These are phyloP conservation scores for Baryphthengus martii DNA, from an alignment of 2,113 vertebrate species.

Conservation along the genomic window DNA sequence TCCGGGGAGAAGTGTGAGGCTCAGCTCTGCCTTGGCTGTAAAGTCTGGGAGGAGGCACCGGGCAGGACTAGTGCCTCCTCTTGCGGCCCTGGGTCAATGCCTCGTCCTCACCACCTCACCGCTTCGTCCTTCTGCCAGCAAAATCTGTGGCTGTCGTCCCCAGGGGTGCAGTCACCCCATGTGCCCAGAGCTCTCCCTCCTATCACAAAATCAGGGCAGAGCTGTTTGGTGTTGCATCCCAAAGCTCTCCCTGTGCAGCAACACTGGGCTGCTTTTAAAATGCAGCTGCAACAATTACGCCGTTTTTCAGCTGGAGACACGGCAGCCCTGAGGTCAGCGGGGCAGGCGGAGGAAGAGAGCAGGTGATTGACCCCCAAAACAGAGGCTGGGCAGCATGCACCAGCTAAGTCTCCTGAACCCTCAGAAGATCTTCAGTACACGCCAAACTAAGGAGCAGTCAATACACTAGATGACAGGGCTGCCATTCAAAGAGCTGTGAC, in stretches of 20 bases:
- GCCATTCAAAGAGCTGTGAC: background rate
- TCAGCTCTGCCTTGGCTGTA: background rate
- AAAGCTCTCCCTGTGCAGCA: background rate
- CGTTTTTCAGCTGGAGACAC: background rate
- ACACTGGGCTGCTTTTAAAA: background rate
- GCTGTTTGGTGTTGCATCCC: accelerated
- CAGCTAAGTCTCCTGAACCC: background rate
- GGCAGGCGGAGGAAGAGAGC: background rate
- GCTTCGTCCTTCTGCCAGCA: background rate
- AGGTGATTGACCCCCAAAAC: background rate
- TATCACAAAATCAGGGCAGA: background rate
- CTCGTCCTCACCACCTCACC: accelerated
- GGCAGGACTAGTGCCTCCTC: background rate
- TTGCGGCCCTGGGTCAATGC: background rate
- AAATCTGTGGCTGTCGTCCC: background rate
- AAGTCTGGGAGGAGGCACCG: background rate
- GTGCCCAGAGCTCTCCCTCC: background rate
- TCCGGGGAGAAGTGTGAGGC: accelerated
- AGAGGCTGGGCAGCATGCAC: background rate
- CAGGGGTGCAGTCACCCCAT: background rate
- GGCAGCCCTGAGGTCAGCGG: background rate
- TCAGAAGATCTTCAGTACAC: background rate
- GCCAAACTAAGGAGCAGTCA: background rate
- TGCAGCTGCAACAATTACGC: accelerated
- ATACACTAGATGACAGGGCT: background rate